Conservation (phyloP, 2,113 vertebrate genomes). For the Channa argus region DNA sequence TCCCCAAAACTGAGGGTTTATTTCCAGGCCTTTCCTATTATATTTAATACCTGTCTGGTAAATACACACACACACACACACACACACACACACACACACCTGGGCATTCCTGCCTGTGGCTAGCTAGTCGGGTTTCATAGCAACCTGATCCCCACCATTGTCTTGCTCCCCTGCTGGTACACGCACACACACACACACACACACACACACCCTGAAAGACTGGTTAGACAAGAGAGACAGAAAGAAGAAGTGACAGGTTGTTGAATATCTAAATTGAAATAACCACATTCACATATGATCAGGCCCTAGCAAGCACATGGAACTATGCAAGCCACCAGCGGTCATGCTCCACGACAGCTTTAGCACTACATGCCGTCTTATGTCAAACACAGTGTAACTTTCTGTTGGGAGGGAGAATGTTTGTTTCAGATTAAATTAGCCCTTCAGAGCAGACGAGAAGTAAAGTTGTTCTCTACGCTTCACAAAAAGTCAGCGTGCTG, state of each 20-base stretch:
- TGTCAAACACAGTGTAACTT: neutral
- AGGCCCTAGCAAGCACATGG: neutral
- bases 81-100: slow-evolving; percentile 31
- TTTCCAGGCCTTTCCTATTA: slow-evolving; percentile 1
- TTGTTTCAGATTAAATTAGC: neutral
- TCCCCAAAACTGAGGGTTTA: neutral
- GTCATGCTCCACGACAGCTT: neutral
- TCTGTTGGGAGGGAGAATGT: neutral
- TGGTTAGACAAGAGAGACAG: slow-evolving; percentile 46
- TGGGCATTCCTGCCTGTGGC: slow-evolving; percentile 26
- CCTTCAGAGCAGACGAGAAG: neutral
- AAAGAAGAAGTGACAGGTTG: neutral
- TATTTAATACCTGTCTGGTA: slow-evolving; percentile 25
- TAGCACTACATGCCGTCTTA: neutral
- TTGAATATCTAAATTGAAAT: slow-evolving; percentile 4
- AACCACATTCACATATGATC: slow-evolving; percentile 1
- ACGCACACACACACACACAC: slow-evolving; percentile 23
- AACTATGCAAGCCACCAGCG: neutral
- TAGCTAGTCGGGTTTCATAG: slow-evolving; percentile 64
- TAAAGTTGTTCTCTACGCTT: neutral
- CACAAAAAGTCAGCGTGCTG: neutral
- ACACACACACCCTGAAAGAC: slow-evolving; percentile 52
- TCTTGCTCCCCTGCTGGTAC: slow-evolving; percentile 32
- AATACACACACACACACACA: slow-evolving; percentile 16
- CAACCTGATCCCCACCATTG: slow-evolving; percentile 65